Base-by-base conservation (phyloP, 1,140 invertebrate genomes). In the Saccostrea glomerata region DNA sequence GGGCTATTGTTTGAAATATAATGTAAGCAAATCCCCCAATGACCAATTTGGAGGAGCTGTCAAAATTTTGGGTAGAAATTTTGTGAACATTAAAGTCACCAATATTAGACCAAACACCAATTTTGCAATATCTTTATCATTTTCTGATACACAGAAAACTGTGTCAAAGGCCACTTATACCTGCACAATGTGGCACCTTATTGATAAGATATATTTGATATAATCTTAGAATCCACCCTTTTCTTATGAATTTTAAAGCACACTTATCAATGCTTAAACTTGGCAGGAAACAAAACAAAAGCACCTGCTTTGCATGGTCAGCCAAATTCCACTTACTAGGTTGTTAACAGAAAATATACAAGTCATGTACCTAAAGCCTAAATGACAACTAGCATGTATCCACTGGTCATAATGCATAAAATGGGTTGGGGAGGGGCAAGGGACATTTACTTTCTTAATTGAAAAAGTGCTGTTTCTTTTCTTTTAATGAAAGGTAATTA, bases 111-210 rank as follows among this genome's bases (percentile, higher is more conserved):
- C 70, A 30, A 36, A 77, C 70, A 30, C 70, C 70, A 77, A 77
- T 5, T 47, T 66, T 66, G 60, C 20, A 77, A 30, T 5, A 25
- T 17, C 15, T 77, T 13, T 13, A 3, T 15, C 47, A 47, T 47
- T 47, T 47, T 47, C 47, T 77, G 70, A 77, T 30, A 25, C 70
- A 12, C 13, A 25, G 30, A 77, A 77, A 77, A 77, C 70, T 77
- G 70, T 77, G 70, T 77, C 70, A 77, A 77, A 77, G 70, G 25
- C 70, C 70, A 77, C 70, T 77, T 77, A 77, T 77, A 77, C 30
- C 70, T 30, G 25, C 70, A 77, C 70, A 77, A 36, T 77, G 23
- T 36, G 25, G 70, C 70, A 36, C 70, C 70, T 36, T 30, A 12
- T 30, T 25, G 25, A 77, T 77, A 77, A 77, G 70, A 77, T 77